These are phyloP conservation scores for Litoditis marina DNA, from an alignment of 2,888 invertebrate genomes.

Conservation along the genomic window DNA sequence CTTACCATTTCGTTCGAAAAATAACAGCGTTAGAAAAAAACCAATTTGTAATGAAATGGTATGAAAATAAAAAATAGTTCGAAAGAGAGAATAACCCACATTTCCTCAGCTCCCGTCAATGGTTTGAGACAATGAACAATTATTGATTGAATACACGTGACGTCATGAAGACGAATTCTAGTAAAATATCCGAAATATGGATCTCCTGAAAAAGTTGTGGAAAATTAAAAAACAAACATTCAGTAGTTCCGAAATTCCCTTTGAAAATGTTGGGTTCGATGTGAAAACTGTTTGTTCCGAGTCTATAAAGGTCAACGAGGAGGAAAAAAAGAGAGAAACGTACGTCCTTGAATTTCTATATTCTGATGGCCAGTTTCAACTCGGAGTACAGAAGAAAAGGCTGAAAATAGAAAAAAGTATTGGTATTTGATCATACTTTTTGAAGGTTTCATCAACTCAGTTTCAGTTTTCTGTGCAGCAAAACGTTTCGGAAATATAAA, in stretches of 20 bases:
- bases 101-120: conserved; percentile 43
- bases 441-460: too few species aligned
- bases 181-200: conserved; percentile 40
- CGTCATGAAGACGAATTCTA: conserved; percentile 34
- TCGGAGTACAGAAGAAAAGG: conserved; percentile 24
- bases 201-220: conserved; percentile 20
- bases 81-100: conserved; percentile 22
- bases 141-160: conserved; percentile 32
- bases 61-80: not conserved
- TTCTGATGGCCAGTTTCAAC: conserved; percentile 42
- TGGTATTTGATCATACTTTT: too few species aligned
- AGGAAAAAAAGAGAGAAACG: too few species aligned
- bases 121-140: conserved; percentile 38
- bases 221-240: not conserved
- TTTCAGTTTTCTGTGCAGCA: too few species aligned
- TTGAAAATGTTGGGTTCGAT: not conserved
- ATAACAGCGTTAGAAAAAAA: too few species aligned
- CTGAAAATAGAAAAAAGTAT: too few species aligned
- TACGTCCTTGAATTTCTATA: conserved; percentile 37
- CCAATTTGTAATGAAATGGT: too few species aligned
- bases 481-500: too few species aligned
- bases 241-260: not conserved
- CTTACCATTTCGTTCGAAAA: too few species aligned
- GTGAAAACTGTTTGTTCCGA: not conserved
- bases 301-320: not conserved